Evolutionary conservation across 2,113 vertebrate genomes (phyloP).

Genomic region (Hucho hucho): DNA sequence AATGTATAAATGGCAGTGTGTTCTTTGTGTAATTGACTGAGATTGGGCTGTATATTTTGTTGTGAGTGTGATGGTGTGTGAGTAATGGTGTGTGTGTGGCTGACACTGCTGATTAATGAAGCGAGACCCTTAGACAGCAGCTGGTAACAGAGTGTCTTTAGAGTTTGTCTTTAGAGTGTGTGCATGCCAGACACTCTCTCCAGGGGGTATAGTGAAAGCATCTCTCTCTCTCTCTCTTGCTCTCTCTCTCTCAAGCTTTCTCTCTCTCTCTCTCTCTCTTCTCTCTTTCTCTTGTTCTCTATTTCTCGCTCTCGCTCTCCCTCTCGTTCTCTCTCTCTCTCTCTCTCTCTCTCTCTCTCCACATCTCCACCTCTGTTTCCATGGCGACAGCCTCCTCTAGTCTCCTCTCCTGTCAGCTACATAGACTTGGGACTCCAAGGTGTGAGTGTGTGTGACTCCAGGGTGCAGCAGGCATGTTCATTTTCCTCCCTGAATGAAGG

Average conservation of each 20-base stretch:
- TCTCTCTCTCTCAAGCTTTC: background rate
- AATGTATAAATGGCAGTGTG: too few relatives aligned
- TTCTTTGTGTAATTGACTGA: too few relatives aligned
- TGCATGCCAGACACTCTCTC: conserved; percentile 13
- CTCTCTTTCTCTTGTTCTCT: background rate
- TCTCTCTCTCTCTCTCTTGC: background rate
- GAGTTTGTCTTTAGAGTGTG: background rate
- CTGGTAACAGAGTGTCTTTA: conserved; percentile 27
- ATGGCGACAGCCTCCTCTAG: conserved; percentile 58
- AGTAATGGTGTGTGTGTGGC: conserved; percentile 7
- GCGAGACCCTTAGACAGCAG: conserved; percentile 48
- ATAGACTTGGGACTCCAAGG: conserved; percentile 63
- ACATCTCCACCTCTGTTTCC: conserved; percentile 61
- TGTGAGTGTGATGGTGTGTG: background rate
- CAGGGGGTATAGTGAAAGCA: background rate
- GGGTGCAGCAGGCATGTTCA: too few relatives aligned
- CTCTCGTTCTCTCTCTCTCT: background rate
- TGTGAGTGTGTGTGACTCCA: conserved; percentile 8
- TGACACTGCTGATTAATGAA: conserved; percentile 55
- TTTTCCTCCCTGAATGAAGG: too few relatives aligned
- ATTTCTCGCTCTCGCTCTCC: conserved; percentile 21
- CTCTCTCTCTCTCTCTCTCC: conserved; percentile 5
- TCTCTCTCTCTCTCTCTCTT: too few relatives aligned
- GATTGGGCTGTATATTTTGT: too few relatives aligned
- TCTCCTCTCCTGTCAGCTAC: conserved; percentile 16